Evolutionary conservation across 2,888 invertebrate genomes (phyloP), one percentile per base, ranked within the genome.

Genomic region (Leptinotarsa haldemani): DNA sequence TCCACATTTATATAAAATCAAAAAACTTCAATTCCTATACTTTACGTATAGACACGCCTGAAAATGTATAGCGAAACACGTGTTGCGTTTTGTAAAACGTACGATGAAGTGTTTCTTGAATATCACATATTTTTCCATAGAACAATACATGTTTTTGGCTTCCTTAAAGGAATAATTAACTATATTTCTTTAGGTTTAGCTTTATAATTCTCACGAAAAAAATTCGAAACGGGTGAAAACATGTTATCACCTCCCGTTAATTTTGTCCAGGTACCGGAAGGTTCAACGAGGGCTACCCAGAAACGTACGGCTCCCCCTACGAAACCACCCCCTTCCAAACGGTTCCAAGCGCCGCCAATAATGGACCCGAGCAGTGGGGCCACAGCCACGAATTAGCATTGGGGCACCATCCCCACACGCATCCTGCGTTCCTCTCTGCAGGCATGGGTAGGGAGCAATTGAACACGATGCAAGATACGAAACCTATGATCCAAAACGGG

Each of bases 251-350:
- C 40, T 40, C 40, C 13, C 18, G 15, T 16, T 53, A 40, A 40
- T 47, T 63, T 68, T 67, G 12, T 22, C 4, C 77, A 86, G 86
- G 84, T 79, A 73, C 89, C 85, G 86, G 88, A 53, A 85, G 90
- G 77, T 90, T 89, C 82, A 86, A 89, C 84, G 89, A 91, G 73
- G 88, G 88, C 50, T 91, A 91, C 82, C 88, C 88, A 61, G 89
- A 89, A 77, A 86, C 87, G 68, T 91, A 86, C 87, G 89, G 87
- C 56, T 86, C 90, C 61, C 90, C 91, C 52, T 93, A 93, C 85
- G 93, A 93, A 83, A 88, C 91, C 69, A 88, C 91, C 76, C 91
- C 93, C 77, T 95, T 94, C 86, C 94, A 94, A 86, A 92, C 94
- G 73, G 94, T 95, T 85, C 74, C 86, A 83, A 77, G 86, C 46